Conservation (phyloP, 2,113 vertebrate genomes). For the Diadophis punctatus region DNA sequence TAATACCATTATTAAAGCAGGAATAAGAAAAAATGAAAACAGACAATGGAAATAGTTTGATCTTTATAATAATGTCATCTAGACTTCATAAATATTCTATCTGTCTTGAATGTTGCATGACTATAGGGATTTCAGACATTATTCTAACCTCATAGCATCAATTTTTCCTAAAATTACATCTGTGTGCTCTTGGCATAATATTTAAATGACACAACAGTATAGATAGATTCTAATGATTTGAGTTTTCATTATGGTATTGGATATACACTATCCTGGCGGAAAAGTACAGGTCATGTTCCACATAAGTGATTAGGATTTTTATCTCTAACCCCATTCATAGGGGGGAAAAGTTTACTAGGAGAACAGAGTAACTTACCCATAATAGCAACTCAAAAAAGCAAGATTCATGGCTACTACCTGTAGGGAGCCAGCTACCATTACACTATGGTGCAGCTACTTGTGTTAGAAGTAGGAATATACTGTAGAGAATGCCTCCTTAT, state of each 20-base stretch:
- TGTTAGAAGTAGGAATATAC: not conserved
- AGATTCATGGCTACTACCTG: not conserved
- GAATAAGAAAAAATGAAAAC: not conserved
- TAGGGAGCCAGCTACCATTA: not conserved
- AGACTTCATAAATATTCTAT: not conserved
- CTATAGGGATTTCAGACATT: not conserved
- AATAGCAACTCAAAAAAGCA: not conserved
- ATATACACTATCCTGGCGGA: not conserved
- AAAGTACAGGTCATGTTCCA: not conserved
- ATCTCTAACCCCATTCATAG: not conserved
- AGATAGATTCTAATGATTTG: not conserved
- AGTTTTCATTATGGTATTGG: not conserved
- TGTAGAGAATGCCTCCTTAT: not conserved
- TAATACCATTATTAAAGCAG: not conserved
- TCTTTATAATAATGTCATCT: not conserved
- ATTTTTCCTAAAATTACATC: not conserved
- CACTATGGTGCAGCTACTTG: not conserved
- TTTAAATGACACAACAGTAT: not conserved
- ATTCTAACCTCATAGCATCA: not conserved
- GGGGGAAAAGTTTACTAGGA: not conserved
- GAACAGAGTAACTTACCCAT: not conserved
- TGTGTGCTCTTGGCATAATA: not conserved
- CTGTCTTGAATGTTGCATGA: not conserved
- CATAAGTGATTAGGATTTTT: not conserved
- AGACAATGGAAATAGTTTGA: not conserved